Conservation (phyloP, 1,140 invertebrate species). For the Trichonephila inaurata region DNA sequence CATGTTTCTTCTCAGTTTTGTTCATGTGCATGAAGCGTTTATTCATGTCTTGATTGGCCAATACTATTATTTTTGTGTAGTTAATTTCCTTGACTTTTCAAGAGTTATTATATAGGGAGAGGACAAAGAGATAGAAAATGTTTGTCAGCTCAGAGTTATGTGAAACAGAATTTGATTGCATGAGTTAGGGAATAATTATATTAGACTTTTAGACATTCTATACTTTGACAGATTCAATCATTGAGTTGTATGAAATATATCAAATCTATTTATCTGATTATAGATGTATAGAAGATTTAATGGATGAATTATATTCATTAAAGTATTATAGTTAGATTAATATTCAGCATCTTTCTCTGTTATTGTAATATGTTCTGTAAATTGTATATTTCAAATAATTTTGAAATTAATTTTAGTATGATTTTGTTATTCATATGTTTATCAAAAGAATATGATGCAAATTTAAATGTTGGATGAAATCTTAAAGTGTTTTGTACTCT, state of each 20-base stretch:
- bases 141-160: neutral
- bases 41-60: slow-evolving; percentile 49
- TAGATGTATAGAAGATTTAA: slow-evolving; percentile 4
- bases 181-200: neutral
- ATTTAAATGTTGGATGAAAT: no score
- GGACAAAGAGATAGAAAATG: no score
- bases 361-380: neutral
- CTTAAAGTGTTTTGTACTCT: no score
- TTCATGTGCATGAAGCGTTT: slow-evolving; percentile 51
- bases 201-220: neutral
- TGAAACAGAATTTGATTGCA: neutral
- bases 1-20: slow-evolving; percentile 69
- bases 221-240: neutral
- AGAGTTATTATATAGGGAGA: neutral
- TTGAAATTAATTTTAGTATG: no score
- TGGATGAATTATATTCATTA: neutral
- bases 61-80: neutral
- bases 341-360: neutral
- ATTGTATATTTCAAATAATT: no score
- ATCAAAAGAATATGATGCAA: no score
- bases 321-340: neutral
- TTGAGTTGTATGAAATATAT: neutral
- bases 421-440: no score
- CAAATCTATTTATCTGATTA: neutral
- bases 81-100: neutral